Evolutionary conservation across 2,888 invertebrate species (phyloP).

Genomic region (Tillus elongatus): DNA sequence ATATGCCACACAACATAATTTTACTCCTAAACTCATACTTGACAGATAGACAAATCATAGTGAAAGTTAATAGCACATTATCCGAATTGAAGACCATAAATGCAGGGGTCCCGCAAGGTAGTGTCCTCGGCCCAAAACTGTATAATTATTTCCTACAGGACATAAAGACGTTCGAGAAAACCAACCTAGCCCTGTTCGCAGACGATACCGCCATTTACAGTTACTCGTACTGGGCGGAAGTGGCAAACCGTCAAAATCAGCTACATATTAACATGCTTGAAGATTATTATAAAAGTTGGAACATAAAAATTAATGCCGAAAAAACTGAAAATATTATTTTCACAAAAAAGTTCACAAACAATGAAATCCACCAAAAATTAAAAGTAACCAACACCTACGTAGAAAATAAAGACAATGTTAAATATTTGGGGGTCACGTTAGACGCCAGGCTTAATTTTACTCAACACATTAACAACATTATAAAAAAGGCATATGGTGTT

Average conservation of each 20-base stretch:
- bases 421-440: constrained; percentile 14
- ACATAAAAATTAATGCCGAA: constrained; percentile 15
- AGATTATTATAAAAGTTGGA: constrained; percentile 14
- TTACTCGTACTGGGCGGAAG: constrained; percentile 12
- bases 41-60: constrained; percentile 19
- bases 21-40: constrained; percentile 25
- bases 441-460: constrained; percentile 14
- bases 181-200: constrained; percentile 17
- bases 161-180: constrained; percentile 9
- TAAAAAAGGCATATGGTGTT: constrained; percentile 8
- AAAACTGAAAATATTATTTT: constrained; percentile 18
- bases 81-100: constrained; percentile 12
- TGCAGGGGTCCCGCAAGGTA: constrained; percentile 22
- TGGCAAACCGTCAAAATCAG: constrained; percentile 11
- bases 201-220: no score
- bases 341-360: constrained; percentile 14
- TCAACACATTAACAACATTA: constrained; percentile 13
- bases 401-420: constrained; percentile 7
- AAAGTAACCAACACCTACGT: constrained; percentile 14
- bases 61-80: constrained; percentile 15
- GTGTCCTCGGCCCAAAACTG: constrained; percentile 16
- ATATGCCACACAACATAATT: constrained; percentile 21
- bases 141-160: constrained; percentile 16
- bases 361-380: constrained; percentile 9
- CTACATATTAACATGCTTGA: constrained; percentile 12